Evolutionary conservation across 1,140 invertebrate species (phyloP).

Genomic region (Drosophila athabasca): DNA sequence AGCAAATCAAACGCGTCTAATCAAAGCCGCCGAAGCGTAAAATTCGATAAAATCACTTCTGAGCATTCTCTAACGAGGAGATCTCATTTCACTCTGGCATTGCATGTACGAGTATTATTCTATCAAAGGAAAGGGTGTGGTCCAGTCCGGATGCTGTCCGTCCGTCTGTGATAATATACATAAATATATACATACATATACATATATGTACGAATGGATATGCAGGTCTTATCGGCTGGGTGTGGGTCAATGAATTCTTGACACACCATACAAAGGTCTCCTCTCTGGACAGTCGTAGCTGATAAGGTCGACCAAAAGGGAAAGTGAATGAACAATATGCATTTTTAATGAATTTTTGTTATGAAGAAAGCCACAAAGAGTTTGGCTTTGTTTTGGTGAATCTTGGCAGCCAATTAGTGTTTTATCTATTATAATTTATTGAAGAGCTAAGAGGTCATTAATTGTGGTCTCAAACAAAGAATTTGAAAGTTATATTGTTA

Average conservation of each 20-base stretch:
- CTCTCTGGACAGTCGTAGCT: slow-evolving; percentile 3
- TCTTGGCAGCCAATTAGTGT: slow-evolving; percentile 20
- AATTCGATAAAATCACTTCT: slow-evolving; percentile 57
- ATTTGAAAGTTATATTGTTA: slow-evolving; percentile 13
- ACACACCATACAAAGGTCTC: slow-evolving; percentile 4
- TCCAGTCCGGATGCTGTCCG: slow-evolving; percentile 30
- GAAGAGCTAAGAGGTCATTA: slow-evolving; percentile 23
- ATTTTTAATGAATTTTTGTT: not conserved
- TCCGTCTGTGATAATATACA: slow-evolving; percentile 14
- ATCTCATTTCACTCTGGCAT: slow-evolving; percentile 24
- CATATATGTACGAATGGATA: not conserved
- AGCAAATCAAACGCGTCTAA: slow-evolving; percentile 41
- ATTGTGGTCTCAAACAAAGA: slow-evolving; percentile 9
- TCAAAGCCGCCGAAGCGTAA: slow-evolving; percentile 48
- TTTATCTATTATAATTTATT: slow-evolving; percentile 44
- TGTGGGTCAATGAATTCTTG: not conserved
- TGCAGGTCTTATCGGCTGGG: slow-evolving; percentile 17
- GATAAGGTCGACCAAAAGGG: slow-evolving; percentile 24
- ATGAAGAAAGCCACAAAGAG: no score
- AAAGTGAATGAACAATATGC: slow-evolving; percentile 18
- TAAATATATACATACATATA: not conserved
- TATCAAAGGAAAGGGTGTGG: slow-evolving; percentile 41
- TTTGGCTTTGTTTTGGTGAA: not conserved
- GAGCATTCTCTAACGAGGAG: slow-evolving; percentile 15
- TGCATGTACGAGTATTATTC: not conserved